Percentiles rank a stretch among this genome's conserved stretches.
Evolutionary conservation across 23 tunicate species (phyloP).

Genomic region (Oikopleura dioica): DNA sequence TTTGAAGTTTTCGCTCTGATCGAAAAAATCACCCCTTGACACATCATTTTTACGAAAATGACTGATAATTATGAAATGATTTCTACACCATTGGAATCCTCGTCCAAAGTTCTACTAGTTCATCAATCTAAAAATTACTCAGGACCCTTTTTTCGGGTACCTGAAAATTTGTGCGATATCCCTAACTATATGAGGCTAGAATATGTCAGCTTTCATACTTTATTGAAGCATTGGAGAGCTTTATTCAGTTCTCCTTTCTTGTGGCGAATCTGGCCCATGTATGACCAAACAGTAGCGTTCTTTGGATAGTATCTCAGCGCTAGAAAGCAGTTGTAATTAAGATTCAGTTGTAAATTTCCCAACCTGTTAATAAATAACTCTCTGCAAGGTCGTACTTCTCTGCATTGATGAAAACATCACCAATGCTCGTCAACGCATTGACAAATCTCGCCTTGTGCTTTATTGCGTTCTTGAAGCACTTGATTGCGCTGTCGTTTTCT

Average conservation of each 20-base stretch:
- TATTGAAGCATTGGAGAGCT: not conserved
- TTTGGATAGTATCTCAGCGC: not conserved
- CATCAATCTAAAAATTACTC: no score
- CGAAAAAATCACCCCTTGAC: no score
- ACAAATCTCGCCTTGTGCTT: not conserved
- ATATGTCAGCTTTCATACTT: no score
- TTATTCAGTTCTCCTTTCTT: not conserved
- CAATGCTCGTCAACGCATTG: not conserved
- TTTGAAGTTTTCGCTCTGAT: no score
- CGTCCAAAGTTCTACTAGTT: no score
- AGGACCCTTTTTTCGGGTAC: no score
- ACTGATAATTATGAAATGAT: not conserved
- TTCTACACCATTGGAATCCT: no score
- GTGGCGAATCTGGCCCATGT: not conserved
- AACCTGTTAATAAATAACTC: not conserved
- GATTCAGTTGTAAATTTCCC: no score
- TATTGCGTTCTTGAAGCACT: not conserved
- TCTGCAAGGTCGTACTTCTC: not conserved
- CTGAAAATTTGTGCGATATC: no score
- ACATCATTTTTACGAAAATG: no score
- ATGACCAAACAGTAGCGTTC: not conserved
- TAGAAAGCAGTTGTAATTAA: no score
- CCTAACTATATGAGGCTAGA: no score
- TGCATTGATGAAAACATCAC: constrained; percentile 1
- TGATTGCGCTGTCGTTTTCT: not conserved